These are phyloP conservation scores for Dreissena rostriformis DNA, from an alignment of 1,140 invertebrate species.

Conservation along the genomic window DNA sequence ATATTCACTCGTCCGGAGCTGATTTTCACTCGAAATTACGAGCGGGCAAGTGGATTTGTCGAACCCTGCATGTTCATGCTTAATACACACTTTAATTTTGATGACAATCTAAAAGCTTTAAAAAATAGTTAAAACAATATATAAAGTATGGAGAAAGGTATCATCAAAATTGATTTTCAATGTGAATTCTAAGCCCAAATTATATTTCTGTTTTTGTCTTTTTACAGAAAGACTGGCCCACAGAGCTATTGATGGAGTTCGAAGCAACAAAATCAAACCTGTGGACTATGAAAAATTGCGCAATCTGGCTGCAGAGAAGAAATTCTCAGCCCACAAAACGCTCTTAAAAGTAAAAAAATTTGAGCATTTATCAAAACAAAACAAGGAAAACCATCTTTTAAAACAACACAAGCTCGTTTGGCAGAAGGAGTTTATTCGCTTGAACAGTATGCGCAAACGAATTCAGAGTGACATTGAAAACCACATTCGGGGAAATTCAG, in stretches of 20 bases:
- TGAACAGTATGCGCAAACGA: slow-evolving; percentile 70
- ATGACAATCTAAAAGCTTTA: background rate
- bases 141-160: background rate
- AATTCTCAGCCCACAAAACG: slow-evolving; percentile 74
- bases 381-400: slow-evolving; percentile 73
- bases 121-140: background rate
- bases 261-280: slow-evolving; percentile 75
- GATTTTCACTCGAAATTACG: too few relatives aligned
- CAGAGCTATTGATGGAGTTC: slow-evolving; percentile 72
- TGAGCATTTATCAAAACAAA: slow-evolving; percentile 76
- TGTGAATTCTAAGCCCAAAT: background rate
- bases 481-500: slow-evolving; percentile 66
- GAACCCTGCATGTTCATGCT: too few relatives aligned
- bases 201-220: background rate
- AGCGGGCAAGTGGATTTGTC: too few relatives aligned
- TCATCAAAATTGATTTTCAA: background rate
- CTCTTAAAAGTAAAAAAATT: slow-evolving; percentile 76
- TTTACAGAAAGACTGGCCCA: slow-evolving; percentile 69
- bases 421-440: slow-evolving; percentile 76
- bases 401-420: slow-evolving; percentile 78
- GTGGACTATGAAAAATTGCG: slow-evolving; percentile 77
- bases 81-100: background rate
- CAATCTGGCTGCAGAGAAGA: slow-evolving; percentile 71
- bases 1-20: too few relatives aligned
- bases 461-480: slow-evolving; percentile 72